phyloP scores from a whole-genome alignment of 2,888 invertebrate species.

The Camponotus fellah region DNA sequence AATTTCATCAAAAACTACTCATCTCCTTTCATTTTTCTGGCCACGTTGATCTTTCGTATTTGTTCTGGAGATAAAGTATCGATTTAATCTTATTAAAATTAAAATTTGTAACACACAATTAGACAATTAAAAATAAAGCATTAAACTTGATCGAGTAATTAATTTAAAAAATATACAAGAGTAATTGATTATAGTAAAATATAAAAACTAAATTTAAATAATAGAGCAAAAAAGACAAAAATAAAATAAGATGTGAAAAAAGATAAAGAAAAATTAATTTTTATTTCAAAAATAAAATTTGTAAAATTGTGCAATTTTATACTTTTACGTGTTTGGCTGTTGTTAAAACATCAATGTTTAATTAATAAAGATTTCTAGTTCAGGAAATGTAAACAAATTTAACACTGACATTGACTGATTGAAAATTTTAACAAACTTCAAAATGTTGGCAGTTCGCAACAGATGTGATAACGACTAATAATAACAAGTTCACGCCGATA shows the following conservation, averaged over 20 bases:
- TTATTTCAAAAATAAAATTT: neutral
- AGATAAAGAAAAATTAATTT: neutral
- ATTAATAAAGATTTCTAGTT: conserved; percentile 23
- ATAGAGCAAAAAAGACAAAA: neutral
- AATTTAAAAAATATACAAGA: neutral
- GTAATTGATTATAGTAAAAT: neutral
- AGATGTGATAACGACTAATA: conserved; percentile 58
- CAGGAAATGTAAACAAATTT: conserved; percentile 37
- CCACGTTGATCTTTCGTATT: neutral
- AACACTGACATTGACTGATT: neutral
- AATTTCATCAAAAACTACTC: conserved; percentile 43
- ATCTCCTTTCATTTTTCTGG: neutral
- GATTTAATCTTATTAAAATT: neutral
- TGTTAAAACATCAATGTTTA: conserved; percentile 12
- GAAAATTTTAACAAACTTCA: conserved; percentile 49
- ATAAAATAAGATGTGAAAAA: neutral
- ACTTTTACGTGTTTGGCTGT: neutral
- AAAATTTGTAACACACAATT: neutral
- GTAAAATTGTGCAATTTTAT: neutral
- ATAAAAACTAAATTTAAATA: neutral
- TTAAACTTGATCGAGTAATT: neutral
- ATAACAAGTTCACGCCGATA: conserved; percentile 46
- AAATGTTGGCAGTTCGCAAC: conserved; percentile 39
- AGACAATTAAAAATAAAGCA: neutral
- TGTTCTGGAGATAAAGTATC: neutral